These are phyloP conservation scores for Agrochola litura DNA, from an alignment of 2,888 invertebrate species.

Conservation along the genomic window DNA sequence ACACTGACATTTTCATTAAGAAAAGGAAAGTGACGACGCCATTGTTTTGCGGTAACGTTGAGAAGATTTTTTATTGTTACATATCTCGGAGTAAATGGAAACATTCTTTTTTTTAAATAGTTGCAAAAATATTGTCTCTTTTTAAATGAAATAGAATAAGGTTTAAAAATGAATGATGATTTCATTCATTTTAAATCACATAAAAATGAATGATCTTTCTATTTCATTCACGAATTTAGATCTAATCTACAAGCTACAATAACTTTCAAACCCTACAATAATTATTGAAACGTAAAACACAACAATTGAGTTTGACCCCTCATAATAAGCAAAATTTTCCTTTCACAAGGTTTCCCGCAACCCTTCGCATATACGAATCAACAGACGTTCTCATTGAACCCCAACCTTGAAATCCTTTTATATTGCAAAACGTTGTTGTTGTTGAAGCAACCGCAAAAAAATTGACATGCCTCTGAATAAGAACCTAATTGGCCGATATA, in stretches of 20 bases:
- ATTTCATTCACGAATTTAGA: not conserved
- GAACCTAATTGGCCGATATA: slow-evolving; percentile 37
- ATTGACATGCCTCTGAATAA: slow-evolving; percentile 31
- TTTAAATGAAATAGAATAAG: not conserved
- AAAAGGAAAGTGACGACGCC: slow-evolving; percentile 29
- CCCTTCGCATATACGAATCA: slow-evolving; percentile 34
- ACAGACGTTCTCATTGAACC: slow-evolving; percentile 23
- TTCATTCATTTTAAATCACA: not conserved
- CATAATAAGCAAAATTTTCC: slow-evolving; percentile 48
- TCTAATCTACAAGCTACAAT: not conserved
- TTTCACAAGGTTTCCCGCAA: slow-evolving; percentile 27
- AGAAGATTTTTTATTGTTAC: slow-evolving; percentile 24
- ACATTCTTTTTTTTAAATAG: not conserved
- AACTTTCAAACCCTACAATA: slow-evolving; percentile 22
- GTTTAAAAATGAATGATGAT: too few relatives aligned
- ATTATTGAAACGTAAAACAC: slow-evolving; percentile 36
- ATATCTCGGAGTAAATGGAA: slow-evolving; percentile 3
- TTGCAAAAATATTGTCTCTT: not conserved
- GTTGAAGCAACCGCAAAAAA: slow-evolving; percentile 33
- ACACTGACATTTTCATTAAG: slow-evolving; percentile 50
- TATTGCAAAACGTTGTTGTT: slow-evolving; percentile 33
- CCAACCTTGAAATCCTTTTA: slow-evolving; percentile 33
- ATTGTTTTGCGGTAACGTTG: slow-evolving; percentile 38
- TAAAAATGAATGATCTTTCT: not conserved
- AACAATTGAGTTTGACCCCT: slow-evolving; percentile 39